A percentile compares a stretch with the other conserved stretches of the same genome.
Conservation (phyloP, 1,140 invertebrate species). For the Saccostrea cuccullata region DNA sequence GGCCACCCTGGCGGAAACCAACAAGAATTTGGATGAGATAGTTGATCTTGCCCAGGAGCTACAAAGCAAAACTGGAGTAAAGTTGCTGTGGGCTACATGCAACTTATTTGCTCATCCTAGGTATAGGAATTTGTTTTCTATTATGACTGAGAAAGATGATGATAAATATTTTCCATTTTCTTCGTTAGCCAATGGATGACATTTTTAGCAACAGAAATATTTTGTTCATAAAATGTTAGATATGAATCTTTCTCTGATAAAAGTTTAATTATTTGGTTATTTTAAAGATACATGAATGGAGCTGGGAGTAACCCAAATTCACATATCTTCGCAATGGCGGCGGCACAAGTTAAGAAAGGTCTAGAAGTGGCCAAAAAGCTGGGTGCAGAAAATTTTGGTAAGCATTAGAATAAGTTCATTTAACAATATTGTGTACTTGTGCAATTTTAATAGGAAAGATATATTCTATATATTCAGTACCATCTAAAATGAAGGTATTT, state of each 20-base stretch:
- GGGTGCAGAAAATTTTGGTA: constrained; percentile 82
- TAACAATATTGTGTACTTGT: background rate
- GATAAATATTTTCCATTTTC: no score
- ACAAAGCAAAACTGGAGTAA: constrained; percentile 81
- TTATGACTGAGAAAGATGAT: no score
- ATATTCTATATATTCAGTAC: background rate
- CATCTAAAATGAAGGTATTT: background rate
- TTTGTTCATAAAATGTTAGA: no score
- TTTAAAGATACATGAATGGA: constrained; percentile 82
- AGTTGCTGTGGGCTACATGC: constrained; percentile 83
- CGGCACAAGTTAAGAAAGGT: constrained; percentile 83
- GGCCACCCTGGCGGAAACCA: constrained; percentile 80
- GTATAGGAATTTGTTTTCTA: constrained; percentile 69
- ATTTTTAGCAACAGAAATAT: no score
- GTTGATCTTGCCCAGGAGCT: constrained; percentile 81
- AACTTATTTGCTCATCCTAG: constrained; percentile 82
- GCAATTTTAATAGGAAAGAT: no score
- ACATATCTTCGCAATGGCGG: constrained; percentile 82
- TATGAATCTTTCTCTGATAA: no score
- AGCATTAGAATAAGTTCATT: constrained; percentile 12
- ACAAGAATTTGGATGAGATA: constrained; percentile 82
- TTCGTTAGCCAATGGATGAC: no score
- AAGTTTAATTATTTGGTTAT: no score
- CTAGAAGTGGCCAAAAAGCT: constrained; percentile 83
- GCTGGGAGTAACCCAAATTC: constrained; percentile 83